A percentile compares a stretch with the other conserved stretches of the same genome.
phyloP scores from a whole-genome alignment of 2,113 vertebrate species.

The Orycteropus afer region DNA sequence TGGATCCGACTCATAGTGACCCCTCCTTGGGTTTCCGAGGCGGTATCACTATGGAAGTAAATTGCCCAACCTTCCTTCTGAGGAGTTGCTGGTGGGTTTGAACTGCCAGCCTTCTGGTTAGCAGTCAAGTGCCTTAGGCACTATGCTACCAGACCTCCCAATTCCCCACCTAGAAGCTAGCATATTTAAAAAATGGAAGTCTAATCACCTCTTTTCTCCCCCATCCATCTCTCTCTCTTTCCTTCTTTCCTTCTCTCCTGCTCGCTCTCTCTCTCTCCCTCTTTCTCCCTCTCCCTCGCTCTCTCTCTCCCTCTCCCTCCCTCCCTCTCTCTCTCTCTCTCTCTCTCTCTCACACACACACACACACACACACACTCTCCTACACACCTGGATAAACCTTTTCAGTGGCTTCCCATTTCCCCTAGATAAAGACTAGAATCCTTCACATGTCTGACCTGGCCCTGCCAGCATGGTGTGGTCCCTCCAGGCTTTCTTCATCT shows the following conservation, averaged over 20 bases:
- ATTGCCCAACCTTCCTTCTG: no score
- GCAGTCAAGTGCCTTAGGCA: no score
- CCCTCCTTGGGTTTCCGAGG: no score
- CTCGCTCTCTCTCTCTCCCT: neutral
- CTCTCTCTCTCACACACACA: neutral
- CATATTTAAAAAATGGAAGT: conserved; percentile 27
- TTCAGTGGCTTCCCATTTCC: neutral
- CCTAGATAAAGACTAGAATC: conserved; percentile 16
- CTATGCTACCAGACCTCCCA: no score
- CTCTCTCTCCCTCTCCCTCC: neutral
- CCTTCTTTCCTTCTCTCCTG: no score
- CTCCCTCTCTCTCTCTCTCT: neutral
- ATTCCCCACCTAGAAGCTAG: neutral
- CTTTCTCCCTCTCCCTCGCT: no score
- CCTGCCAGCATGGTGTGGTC: neutral
- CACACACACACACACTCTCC: neutral
- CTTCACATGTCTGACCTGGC: neutral
- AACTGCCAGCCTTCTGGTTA: no score
- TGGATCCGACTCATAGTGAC: no score
- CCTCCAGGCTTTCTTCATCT: neutral
- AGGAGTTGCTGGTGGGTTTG: no score
- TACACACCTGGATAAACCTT: neutral
- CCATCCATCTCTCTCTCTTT: neutral
- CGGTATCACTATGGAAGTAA: no score
- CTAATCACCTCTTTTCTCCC: neutral